These are phyloP conservation scores for Chelidonichthys spinosus DNA, from an alignment of 2,797 vertebrate species.

Conservation along the genomic window DNA sequence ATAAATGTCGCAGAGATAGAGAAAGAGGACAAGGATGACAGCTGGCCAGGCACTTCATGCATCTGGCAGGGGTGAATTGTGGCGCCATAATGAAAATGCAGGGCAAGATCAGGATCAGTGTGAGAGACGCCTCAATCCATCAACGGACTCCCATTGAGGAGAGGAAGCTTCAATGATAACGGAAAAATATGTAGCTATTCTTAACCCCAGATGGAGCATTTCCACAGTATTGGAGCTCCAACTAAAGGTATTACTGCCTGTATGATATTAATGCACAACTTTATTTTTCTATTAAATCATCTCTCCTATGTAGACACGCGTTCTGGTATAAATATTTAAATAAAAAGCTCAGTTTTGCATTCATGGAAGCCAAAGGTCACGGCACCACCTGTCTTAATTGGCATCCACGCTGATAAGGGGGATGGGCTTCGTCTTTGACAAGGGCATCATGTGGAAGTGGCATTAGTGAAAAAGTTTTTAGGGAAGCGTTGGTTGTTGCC, in stretches of 20 bases:
- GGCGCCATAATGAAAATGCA: conserved; percentile 81
- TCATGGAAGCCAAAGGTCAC: conserved; percentile 35
- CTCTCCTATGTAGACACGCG: neutral
- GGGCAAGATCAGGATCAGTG: conserved; percentile 77
- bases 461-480: neutral
- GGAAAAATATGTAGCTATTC: conserved; percentile 65
- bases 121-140: conserved; percentile 80
- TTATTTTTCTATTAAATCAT: neutral
- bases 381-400: conserved; percentile 40
- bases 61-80: conserved; percentile 74
- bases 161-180: conserved; percentile 62
- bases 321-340: conserved; percentile 1
- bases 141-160: conserved; percentile 71
- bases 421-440: conserved; percentile 36
- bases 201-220: conserved; percentile 48
- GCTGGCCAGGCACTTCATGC: conserved; percentile 75
- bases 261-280: conserved; percentile 12
- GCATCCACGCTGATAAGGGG: conserved; percentile 22
- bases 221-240: conserved; percentile 32
- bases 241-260: conserved; percentile 9
- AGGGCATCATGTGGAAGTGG: conserved; percentile 29
- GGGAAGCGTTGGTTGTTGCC: neutral
- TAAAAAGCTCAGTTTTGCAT: conserved; percentile 11
- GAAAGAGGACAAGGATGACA: conserved; percentile 73
- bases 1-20: conserved; percentile 62